Evolutionary conservation across 64 coral and sea anemone species (phyloP), one percentile per base, ranked within the genome.

Genomic region (Astreopora myriophthalma): DNA sequence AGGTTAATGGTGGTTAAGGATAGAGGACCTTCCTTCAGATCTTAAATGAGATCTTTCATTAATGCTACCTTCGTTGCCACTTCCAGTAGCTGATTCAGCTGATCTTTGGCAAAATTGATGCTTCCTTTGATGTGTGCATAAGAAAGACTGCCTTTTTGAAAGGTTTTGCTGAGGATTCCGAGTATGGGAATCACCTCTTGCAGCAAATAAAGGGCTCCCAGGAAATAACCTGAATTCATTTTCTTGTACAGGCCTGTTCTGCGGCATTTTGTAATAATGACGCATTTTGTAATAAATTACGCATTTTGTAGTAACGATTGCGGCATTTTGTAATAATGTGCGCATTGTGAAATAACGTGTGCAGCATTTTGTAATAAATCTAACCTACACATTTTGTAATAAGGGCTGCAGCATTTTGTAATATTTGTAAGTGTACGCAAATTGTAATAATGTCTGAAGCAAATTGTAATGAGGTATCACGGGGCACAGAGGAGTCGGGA

Each of bases 111-210:
- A 5, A 62, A 83, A 6, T 20, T 49, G 16, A 83, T 83, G 52
- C 28, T 83, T 3, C 79, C 52, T 83, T 83, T 34, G 46, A 83
- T 83, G 35, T 71, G 83, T 34, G 62, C 62, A 86, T 69, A 71
- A 0, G 63, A 86, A 19, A 86, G 14, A 22, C 48, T 17, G 22
- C 83, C 83, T 49, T 71, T 86, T 19, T 86, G 83, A 34, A 86
- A 86, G 83, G 37, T 65, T 65, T 86, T 86, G 63, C 83, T 86
- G 63, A 86, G 83, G 62, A 38, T 86, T n/a, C 61, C 66, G 10
- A 85, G 81, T 25, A 85, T 85, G 38, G 58, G n/a, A n/a, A n/a
- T n/a, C n/a, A n/a, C n/a, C n/a, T n/a, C n/a, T n/a, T n/a, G n/a
- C n/a, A n/a, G n/a, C n/a, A n/a, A n/a, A n/a, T n/a, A n/a, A n/a